A percentile compares a stretch with the other conserved stretches of the same genome.
These are phyloP conservation scores for Epizoanthus illoricatus DNA, from an alignment of 92 coral and sea anemone genomes.

Conservation along the genomic window DNA sequence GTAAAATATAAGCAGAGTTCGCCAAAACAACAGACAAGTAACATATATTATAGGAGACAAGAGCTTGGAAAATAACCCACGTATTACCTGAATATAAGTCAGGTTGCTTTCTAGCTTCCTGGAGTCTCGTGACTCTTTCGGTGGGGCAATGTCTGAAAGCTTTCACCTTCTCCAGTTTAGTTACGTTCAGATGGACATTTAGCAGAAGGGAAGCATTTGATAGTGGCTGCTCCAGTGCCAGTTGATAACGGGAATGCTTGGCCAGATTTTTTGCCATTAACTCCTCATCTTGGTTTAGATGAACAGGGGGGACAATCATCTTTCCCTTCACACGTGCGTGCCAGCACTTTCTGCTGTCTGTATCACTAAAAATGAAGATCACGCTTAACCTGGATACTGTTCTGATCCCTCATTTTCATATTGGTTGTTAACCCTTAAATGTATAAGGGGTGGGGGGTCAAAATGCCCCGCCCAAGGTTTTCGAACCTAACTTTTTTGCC, in stretches of 20 bases:
- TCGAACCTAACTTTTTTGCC: too few relatives aligned
- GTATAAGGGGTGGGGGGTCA: too few relatives aligned
- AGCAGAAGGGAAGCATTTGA: conserved; percentile 6
- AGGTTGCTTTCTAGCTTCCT: conserved; percentile 7
- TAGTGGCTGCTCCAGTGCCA: conserved; percentile 14
- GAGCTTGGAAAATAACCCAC: too few relatives aligned
- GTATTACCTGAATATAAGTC: neutral
- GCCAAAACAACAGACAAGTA: too few relatives aligned
- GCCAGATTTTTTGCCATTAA: neutral
- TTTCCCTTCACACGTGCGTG: neutral
- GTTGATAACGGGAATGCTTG: neutral
- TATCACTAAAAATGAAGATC: neutral
- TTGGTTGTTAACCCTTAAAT: too few relatives aligned
- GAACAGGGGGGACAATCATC: too few relatives aligned
- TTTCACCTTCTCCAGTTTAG: conserved; percentile 12
- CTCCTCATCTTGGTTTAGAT: neutral
- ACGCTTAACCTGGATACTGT: too few relatives aligned
- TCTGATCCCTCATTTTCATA: too few relatives aligned
- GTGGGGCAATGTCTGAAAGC: neutral
- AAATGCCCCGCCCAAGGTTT: too few relatives aligned
- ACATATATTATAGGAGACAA: too few relatives aligned
- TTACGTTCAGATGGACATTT: neutral
- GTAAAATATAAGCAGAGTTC: too few relatives aligned
- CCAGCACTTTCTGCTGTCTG: neutral
- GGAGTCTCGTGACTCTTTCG: neutral